Evolutionary conservation across 2,797 vertebrate genomes (phyloP), one percentile per base, ranked within the genome.

Genomic region (Sebastes matsubarae): DNA sequence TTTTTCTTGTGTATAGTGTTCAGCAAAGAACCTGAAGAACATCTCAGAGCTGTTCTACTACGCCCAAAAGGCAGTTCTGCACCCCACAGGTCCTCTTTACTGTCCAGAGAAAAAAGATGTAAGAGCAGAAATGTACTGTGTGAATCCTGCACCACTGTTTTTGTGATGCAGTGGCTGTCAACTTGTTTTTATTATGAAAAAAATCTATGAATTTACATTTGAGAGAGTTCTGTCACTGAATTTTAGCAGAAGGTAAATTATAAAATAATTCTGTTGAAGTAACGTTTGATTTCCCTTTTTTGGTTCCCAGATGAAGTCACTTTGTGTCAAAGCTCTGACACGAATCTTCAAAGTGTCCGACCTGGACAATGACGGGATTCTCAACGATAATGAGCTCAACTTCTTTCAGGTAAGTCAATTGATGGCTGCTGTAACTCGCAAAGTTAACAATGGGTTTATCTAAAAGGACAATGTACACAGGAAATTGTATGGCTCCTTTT

Each of bases 11-110:
- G 92, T 92, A 27, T 82, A 99, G 98, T 99, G 98, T 93, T 99
- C 98, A 86, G 98, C 98, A 13, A 99, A 99, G 96, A 99, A 98
- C 89, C 93, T 99, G 95, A 99, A 99, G 96, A 99, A 99, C 91
- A 99, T 99, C 92, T 99, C 98, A 0, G 98, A 99, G 86, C 94
- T 99, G 54, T 99, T 99, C 93, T 99, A 99, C 93, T 99, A 99
- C 10, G 98, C 98, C 42, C 98, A 99, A 90, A 99, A 99, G 89
- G 98, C 98, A 24, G 98, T 99, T 69, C 96, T 99, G 36, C 98
- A 99, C 93, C 98, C 98, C 60, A 99, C 97, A 42, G 97, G 98
- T 10, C 98, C 98, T 8, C 96, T 99, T 60, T 99, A 99, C 93
- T 98, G 98, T 89, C 98, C 98, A 30, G 98, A 99, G 84, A 97